phyloP scores from a whole-genome alignment of 2,888 invertebrate species.

The Brachyptera risi region DNA sequence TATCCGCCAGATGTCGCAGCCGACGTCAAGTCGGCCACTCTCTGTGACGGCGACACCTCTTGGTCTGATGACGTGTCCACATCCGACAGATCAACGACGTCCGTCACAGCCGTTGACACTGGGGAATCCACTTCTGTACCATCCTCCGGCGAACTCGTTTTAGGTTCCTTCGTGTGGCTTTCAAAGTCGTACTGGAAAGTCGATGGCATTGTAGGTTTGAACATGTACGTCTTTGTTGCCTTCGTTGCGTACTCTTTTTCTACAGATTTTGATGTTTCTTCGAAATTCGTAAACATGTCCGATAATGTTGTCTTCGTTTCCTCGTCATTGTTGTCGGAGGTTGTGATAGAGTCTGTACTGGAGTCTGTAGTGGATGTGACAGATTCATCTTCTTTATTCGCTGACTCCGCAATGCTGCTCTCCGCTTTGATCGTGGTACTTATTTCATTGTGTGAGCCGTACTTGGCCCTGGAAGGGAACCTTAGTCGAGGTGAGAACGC shows the following conservation, averaged over 20 bases:
- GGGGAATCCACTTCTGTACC: background rate
- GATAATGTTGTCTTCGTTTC: conserved; percentile 1
- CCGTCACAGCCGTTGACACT: background rate
- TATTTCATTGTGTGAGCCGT: conserved; percentile 17
- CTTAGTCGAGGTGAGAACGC: conserved; percentile 37
- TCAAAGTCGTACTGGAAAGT: conserved; percentile 18
- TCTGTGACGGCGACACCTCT: conserved; percentile 28
- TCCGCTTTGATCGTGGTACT: background rate
- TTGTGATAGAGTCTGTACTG: background rate
- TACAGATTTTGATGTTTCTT: conserved; percentile 29
- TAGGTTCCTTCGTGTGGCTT: background rate
- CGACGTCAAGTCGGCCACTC: conserved; percentile 68
- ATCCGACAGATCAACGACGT: background rate
- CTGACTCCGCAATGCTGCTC: background rate
- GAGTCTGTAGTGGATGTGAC: background rate
- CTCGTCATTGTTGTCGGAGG: background rate
- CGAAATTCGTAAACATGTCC: conserved; percentile 29
- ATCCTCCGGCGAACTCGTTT: no score
- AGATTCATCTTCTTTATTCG: background rate
- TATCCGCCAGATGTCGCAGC: conserved; percentile 50
- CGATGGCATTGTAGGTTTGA: conserved; percentile 27
- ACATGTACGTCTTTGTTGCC: conserved; percentile 30
- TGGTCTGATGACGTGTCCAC: conserved; percentile 14
- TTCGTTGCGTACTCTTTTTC: conserved; percentile 33
- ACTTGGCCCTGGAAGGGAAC: conserved; percentile 28